Percentiles rank a stretch among this genome's conserved stretches.
These are phyloP conservation scores for Osmerus eperlanus DNA, from an alignment of 2,113 vertebrate genomes.

Conservation along the genomic window DNA sequence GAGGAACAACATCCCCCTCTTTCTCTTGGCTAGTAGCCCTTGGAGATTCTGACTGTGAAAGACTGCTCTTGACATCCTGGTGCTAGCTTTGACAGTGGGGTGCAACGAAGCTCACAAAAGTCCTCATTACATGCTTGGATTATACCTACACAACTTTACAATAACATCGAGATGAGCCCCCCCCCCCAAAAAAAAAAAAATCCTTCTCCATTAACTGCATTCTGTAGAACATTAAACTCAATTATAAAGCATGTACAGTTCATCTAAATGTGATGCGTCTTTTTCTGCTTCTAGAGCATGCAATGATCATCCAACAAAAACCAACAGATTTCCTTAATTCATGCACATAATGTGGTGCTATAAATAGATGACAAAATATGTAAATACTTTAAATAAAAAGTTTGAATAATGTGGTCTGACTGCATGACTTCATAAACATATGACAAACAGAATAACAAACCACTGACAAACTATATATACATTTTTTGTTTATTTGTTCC, in stretches of 20 bases:
- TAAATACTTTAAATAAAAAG: slow-evolving; percentile 77
- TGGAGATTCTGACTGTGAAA: slow-evolving; percentile 7
- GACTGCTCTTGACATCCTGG: background rate
- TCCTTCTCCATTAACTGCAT: slow-evolving; percentile 45
- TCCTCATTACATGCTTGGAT: background rate
- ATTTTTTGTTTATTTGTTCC: slow-evolving; percentile 43
- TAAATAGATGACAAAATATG: slow-evolving; percentile 51
- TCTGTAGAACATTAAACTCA: slow-evolving; percentile 52
- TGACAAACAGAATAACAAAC: no score
- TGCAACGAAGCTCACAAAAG: slow-evolving; percentile 14
- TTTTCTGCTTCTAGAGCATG: slow-evolving; percentile 45
- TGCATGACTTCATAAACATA: slow-evolving; percentile 6
- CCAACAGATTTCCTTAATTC: slow-evolving; percentile 41
- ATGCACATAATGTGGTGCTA: slow-evolving; percentile 62
- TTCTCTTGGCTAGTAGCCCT: slow-evolving; percentile 1
- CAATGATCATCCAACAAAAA: slow-evolving; percentile 39
- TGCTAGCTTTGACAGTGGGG: slow-evolving; percentile 11
- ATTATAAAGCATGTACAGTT: slow-evolving; percentile 57
- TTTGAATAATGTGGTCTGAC: slow-evolving; percentile 24
- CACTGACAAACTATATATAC: slow-evolving; percentile 22
- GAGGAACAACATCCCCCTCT: background rate
- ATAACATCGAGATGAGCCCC: background rate
- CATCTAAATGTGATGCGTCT: slow-evolving; percentile 51
- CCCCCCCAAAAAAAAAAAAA: slow-evolving; percentile 1
- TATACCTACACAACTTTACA: no score